A percentile compares a stretch with the other conserved stretches of the same genome.
Evolutionary conservation across 2,888 invertebrate genomes (phyloP).

Genomic region (Phasia obesa): DNA sequence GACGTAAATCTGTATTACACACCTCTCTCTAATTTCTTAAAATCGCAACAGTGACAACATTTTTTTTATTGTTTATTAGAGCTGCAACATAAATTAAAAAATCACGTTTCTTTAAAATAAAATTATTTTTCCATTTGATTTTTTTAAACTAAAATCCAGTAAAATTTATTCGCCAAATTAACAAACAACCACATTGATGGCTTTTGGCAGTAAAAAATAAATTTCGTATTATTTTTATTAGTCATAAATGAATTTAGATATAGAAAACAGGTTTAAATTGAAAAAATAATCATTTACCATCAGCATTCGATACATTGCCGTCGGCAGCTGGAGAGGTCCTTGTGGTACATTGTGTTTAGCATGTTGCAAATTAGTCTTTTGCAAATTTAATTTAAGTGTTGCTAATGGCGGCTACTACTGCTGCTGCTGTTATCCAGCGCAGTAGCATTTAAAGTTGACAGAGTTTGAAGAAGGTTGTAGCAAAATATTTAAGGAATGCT

Average conservation of each 20-base stretch:
- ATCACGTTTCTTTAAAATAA: neutral
- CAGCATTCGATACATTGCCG: conserved; percentile 56
- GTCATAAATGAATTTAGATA: conserved; percentile 52
- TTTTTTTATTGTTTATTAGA: too few species aligned
- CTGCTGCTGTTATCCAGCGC: conserved; percentile 25
- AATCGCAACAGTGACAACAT: too few species aligned
- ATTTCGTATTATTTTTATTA: conserved; percentile 45
- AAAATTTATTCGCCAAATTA: conserved; percentile 32
- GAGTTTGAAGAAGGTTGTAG: neutral
- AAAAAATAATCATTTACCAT: conserved; percentile 64
- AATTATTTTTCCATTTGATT: conserved; percentile 7
- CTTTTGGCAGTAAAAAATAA: conserved; percentile 41
- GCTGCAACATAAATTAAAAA: too few species aligned
- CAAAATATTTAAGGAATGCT: neutral
- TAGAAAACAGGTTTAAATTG: conserved; percentile 60
- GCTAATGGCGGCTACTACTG: conserved; percentile 62
- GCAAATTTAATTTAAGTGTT: conserved; percentile 61
- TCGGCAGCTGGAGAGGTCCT: conserved; percentile 45
- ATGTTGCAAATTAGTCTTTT: conserved; percentile 51
- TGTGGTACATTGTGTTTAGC: conserved; percentile 58
- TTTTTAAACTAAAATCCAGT: conserved; percentile 21
- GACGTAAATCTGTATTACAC: too few species aligned
- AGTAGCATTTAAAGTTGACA: neutral
- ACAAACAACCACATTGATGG: conserved; percentile 9
- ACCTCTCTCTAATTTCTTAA: too few species aligned